These are phyloP conservation scores for Nomada ferruginata DNA, from an alignment of 2,888 invertebrate genomes.

Conservation along the genomic window DNA sequence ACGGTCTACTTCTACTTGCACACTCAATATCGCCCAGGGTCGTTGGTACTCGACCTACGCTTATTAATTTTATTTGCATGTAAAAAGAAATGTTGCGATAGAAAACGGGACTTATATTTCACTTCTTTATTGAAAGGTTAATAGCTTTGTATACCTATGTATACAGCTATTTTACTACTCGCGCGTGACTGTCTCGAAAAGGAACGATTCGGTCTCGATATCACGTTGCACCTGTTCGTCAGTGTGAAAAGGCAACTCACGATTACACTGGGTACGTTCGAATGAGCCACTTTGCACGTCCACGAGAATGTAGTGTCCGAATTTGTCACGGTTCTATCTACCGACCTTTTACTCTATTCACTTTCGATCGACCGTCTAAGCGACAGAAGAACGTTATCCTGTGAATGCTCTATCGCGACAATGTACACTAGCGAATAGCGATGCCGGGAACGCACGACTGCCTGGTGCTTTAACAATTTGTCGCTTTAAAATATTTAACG, in stretches of 20 bases:
- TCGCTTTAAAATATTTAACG: conserved; percentile 17
- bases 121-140: too few relatives aligned
- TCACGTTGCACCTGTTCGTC: conserved; percentile 14
- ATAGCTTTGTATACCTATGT: too few relatives aligned
- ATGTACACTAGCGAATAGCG: neutral
- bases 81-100: too few relatives aligned
- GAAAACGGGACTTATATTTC: too few relatives aligned
- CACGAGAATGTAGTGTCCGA: conserved; percentile 42
- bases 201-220: conserved; percentile 4
- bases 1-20: too few relatives aligned
- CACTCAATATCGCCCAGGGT: too few relatives aligned
- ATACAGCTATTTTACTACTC: too few relatives aligned
- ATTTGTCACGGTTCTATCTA: conserved; percentile 56
- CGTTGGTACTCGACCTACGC: too few relatives aligned
- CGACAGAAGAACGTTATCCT: conserved; percentile 42
- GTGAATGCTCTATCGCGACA: conserved; percentile 15
- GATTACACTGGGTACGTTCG: neutral
- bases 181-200: too few relatives aligned
- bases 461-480: neutral
- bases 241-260: neutral
- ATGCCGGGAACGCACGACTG: too few relatives aligned
- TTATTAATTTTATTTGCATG: too few relatives aligned
- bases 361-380: conserved; percentile 43
- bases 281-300: conserved; percentile 20
- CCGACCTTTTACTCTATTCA: conserved; percentile 48